Evolutionary conservation across 2,888 invertebrate genomes (phyloP).

Genomic region (Megalurothrips usitatus): DNA sequence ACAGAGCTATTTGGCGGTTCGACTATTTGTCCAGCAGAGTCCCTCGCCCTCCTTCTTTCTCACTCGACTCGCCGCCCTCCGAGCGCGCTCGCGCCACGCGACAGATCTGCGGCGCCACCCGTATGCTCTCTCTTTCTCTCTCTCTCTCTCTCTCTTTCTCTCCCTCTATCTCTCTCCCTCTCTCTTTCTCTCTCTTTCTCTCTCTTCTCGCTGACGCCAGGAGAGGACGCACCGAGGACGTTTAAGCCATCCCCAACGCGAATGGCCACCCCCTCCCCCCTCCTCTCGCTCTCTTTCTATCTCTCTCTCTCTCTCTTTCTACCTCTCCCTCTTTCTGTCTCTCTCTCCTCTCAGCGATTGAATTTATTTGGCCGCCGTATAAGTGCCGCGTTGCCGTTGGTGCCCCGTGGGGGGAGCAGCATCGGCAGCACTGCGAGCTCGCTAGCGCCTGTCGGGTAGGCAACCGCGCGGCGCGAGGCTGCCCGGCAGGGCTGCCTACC

Average conservation of each 20-base stretch:
- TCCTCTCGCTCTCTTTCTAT: too few relatives aligned
- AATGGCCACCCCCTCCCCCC: neutral
- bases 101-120: too few relatives aligned
- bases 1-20: slow-evolving; percentile 22
- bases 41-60: neutral
- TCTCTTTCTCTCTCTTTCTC: neutral
- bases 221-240: too few relatives aligned
- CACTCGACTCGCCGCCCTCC: neutral
- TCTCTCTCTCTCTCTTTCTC: neutral
- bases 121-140: neutral
- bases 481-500: too few relatives aligned
- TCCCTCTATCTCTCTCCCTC: neutral
- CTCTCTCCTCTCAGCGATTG: neutral
- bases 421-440: too few relatives aligned
- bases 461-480: neutral
- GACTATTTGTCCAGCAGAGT: slow-evolving; percentile 5
- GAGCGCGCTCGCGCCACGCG: neutral
- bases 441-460: neutral
- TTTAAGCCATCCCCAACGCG: too few relatives aligned
- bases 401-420: too few relatives aligned
- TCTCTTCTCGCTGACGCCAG: neutral
- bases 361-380: neutral
- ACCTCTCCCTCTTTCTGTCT: too few relatives aligned
- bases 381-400: neutral
- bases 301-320: too few relatives aligned